These are phyloP conservation scores for Pluvialis apricaria DNA, from an alignment of 2,113 vertebrate genomes.

Conservation along the genomic window DNA sequence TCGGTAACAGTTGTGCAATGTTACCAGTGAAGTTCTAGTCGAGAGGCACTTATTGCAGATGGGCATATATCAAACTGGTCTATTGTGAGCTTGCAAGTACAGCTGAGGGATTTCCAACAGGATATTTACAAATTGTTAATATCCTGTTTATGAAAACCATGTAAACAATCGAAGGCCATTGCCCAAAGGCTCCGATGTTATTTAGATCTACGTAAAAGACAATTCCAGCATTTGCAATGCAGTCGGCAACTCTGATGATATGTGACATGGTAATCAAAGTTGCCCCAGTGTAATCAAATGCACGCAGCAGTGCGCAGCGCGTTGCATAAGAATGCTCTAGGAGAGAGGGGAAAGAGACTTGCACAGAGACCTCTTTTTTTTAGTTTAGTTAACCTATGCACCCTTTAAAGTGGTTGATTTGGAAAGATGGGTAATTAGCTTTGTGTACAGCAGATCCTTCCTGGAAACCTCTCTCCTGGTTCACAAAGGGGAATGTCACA, in stretches of 20 bases:
- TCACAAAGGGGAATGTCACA: background rate
- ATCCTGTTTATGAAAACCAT: conserved; percentile 41
- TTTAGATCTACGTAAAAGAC: background rate
- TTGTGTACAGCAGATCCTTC: background rate
- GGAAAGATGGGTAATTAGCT: background rate
- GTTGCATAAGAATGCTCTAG: background rate
- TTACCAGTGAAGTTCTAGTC: background rate
- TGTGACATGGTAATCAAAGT: background rate
- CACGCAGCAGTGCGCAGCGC: accelerated
- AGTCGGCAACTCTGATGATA: background rate
- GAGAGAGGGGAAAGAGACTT: background rate
- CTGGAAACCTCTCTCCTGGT: background rate
- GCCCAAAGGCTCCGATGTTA: background rate
- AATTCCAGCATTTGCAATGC: background rate
- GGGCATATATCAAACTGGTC: background rate
- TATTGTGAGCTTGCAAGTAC: background rate
- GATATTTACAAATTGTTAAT: conserved; percentile 17
- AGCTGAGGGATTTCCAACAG: background rate
- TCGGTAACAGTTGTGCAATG: background rate
- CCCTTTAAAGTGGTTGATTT: background rate
- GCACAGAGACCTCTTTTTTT: background rate
- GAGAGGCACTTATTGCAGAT: background rate
- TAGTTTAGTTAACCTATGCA: background rate
- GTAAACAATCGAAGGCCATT: background rate
- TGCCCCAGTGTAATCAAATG: background rate